Evolutionary conservation across 2,888 invertebrate species (phyloP).

Genomic region (Sinodicranocentrus sp.): DNA sequence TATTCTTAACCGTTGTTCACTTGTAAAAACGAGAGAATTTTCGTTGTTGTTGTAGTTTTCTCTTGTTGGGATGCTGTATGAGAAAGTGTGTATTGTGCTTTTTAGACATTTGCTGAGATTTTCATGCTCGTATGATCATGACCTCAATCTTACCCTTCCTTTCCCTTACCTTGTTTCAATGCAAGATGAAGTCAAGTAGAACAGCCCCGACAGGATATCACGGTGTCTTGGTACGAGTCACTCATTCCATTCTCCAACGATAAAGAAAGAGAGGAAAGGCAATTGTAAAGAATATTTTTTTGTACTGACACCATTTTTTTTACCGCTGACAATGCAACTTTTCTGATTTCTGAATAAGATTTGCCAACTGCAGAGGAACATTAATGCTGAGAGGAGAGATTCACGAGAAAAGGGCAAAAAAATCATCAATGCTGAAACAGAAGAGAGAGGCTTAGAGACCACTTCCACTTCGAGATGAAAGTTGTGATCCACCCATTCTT

Average conservation of each 20-base stretch:
- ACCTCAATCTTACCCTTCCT: constrained; percentile 40
- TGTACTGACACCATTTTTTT: not conserved
- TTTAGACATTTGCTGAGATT: constrained; percentile 14
- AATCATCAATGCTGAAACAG: no score
- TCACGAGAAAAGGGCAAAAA: no score
- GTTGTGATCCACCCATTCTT: no score
- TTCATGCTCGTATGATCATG: constrained; percentile 54
- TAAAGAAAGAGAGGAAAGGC: no score
- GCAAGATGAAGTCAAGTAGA: constrained; percentile 17
- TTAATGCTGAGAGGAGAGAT: no score
- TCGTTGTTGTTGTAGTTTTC: not conserved
- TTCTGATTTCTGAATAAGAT: constrained; percentile 48
- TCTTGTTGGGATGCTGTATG: not conserved
- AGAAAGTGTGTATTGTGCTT: constrained; percentile 2
- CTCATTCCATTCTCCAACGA: no score
- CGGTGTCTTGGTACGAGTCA: no score
- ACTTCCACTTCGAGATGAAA: no score
- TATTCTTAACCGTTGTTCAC: constrained; percentile 6
- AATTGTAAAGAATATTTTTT: not conserved
- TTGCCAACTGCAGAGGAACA: constrained; percentile 36
- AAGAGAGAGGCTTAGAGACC: no score
- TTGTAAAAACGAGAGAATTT: constrained; percentile 9
- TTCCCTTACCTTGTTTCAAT: constrained; percentile 19
- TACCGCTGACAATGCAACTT: not conserved
- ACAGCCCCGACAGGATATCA: not conserved